Conservation (phyloP, 2,888 invertebrate species). For the Caenorhabditis sp. region DNA sequence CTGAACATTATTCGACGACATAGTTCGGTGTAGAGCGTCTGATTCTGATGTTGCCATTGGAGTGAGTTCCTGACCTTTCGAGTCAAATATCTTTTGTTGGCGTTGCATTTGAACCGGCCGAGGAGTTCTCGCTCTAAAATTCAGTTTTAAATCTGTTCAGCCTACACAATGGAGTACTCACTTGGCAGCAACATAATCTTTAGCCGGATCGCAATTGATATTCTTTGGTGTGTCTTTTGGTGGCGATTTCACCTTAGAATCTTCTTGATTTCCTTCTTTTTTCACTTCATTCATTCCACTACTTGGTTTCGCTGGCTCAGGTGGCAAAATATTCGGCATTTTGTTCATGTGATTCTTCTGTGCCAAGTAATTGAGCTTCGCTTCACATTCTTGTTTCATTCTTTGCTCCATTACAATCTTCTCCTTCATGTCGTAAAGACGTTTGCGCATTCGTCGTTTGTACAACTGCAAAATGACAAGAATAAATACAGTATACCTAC, state of each 20-base stretch:
- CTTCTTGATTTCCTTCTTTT: not conserved
- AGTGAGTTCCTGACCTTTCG: not conserved
- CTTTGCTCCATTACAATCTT: conserved; percentile 23
- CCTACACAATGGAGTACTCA: not conserved
- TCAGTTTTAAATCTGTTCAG: not conserved
- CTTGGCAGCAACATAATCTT: not conserved
- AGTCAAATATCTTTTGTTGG: not conserved
- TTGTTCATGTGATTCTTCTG: conserved; percentile 12
- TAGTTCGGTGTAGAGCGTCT: not conserved
- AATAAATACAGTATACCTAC: too few relatives aligned
- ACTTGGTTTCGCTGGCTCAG: not conserved
- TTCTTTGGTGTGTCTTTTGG: not conserved
- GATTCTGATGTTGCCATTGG: not conserved
- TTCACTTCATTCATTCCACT: not conserved
- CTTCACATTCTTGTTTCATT: conserved; percentile 23
- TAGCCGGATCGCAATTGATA: not conserved
- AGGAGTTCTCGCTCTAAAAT: not conserved
- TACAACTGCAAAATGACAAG: conserved; percentile 19
- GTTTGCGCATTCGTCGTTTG: conserved; percentile 36
- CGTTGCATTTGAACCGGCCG: not conserved
- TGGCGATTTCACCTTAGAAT: not conserved
- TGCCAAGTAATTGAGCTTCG: conserved; percentile 23
- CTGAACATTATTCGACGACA: not conserved
- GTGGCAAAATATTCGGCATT: not conserved
- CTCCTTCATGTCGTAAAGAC: conserved; percentile 22